Evolutionary conservation across 2,113 vertebrate species (phyloP).

Genomic region (Tachysurus vachellii): DNA sequence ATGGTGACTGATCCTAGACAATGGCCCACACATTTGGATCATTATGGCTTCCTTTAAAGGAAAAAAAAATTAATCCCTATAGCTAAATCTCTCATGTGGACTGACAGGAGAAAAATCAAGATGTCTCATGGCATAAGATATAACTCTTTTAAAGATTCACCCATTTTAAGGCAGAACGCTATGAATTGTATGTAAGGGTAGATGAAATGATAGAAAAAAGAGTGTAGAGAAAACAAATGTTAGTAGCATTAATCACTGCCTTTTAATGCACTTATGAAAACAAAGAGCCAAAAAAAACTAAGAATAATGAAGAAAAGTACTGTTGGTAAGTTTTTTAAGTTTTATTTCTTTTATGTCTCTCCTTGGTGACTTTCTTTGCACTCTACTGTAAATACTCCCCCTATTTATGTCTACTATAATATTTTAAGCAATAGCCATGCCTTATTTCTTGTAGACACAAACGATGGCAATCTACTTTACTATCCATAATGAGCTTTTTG

Average conservation of each 20-base stretch:
- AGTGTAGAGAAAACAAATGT: background rate
- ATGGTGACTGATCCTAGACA: slow-evolving; percentile 55
- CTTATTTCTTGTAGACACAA: slow-evolving; percentile 61
- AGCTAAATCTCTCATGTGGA: slow-evolving; percentile 23
- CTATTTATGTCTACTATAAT: background rate
- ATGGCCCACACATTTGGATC: slow-evolving; percentile 33
- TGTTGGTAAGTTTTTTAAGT: background rate
- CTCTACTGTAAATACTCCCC: background rate
- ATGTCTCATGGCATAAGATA: background rate
- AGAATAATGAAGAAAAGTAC: background rate
- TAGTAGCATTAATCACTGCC: background rate
- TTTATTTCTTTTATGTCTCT: background rate
- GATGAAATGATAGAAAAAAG: background rate
- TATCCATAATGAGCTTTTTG: slow-evolving; percentile 70
- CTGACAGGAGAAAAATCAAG: background rate
- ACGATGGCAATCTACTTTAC: slow-evolving; percentile 60
- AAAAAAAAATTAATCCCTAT: slow-evolving; percentile 55
- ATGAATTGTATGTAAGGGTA: background rate
- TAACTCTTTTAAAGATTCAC: slow-evolving; percentile 13
- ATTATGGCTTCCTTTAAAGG: slow-evolving; percentile 24
- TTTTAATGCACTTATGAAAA: background rate
- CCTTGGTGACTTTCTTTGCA: background rate
- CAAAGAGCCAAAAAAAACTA: background rate
- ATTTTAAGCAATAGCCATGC: slow-evolving; percentile 42
- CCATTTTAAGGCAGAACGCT: background rate